Conservation (phyloP, 2,888 invertebrate species). For the Caenorhabditis sp. region DNA sequence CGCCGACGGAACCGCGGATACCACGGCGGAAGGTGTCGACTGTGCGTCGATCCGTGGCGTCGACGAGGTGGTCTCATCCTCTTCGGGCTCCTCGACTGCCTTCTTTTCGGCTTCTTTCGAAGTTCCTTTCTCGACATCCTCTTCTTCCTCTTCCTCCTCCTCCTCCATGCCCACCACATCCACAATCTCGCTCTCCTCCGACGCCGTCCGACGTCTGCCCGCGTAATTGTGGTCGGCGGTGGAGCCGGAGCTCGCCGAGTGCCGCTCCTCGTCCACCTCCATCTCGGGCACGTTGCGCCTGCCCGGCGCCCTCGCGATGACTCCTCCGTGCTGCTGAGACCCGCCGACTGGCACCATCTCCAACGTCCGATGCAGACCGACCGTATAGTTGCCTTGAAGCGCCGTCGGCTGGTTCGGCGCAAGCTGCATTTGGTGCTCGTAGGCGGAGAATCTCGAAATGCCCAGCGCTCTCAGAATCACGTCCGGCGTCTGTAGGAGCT, state of each 20-base stretch:
- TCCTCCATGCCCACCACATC: conserved; percentile 34
- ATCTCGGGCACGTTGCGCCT: neutral
- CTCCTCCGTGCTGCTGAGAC: neutral
- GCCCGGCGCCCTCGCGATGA: neutral
- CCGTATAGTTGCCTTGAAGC: too few relatives aligned
- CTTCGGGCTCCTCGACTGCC: neutral
- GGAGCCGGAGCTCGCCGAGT: conserved; percentile 46
- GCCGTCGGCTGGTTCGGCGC: too few relatives aligned
- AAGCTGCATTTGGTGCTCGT: too few relatives aligned
- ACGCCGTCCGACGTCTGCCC: conserved; percentile 14
- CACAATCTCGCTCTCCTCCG: conserved; percentile 38
- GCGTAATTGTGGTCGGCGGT: neutral
- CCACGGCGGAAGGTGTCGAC: conserved; percentile 18
- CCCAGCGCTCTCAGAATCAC: too few relatives aligned
- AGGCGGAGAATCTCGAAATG: too few relatives aligned
- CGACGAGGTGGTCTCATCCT: neutral
- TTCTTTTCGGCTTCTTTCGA: neutral
- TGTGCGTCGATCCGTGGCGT: conserved; percentile 19
- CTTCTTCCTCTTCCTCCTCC: neutral
- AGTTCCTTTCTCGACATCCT: neutral
- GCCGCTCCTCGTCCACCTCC: conserved; percentile 37
- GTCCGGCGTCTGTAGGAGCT: too few relatives aligned
- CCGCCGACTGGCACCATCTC: neutral
- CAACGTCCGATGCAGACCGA: neutral
- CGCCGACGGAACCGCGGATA: conserved; percentile 24